Percentiles rank a stretch among this genome's conserved stretches.
These are phyloP conservation scores for Actinernus sp. DNA, from an alignment of 92 coral and sea anemone genomes.

Conservation along the genomic window DNA sequence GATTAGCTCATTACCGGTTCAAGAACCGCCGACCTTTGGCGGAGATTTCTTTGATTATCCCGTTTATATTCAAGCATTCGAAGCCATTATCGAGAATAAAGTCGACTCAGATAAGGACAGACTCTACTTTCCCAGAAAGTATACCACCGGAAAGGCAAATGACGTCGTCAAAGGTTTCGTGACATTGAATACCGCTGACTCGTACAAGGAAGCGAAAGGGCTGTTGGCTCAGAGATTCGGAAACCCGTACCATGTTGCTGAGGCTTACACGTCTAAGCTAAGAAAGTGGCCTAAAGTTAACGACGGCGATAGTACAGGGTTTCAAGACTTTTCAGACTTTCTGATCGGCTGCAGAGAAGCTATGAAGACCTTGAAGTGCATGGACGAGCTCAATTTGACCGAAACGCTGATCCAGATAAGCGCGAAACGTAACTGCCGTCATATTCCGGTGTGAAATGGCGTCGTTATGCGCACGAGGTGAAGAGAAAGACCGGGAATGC, in stretches of 20 bases:
- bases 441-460: conserved; percentile 51
- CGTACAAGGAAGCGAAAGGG: conserved; percentile 37
- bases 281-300: conserved; percentile 48
- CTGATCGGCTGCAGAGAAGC: conserved; percentile 54
- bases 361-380: conserved; percentile 27
- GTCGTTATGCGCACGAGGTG: conserved; percentile 34
- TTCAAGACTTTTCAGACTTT: conserved; percentile 64
- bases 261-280: conserved; percentile 36
- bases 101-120: conserved; percentile 47
- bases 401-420: conserved; percentile 16
- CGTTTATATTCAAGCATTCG: conserved; percentile 36
- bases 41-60: conserved; percentile 53
- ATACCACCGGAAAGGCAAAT: conserved; percentile 52
- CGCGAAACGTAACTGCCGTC: conserved; percentile 58
- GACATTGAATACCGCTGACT: conserved; percentile 31
- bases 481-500: conserved; percentile 5
- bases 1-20: conserved; percentile 32
- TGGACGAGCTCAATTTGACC: conserved; percentile 46
- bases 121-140: conserved; percentile 48
- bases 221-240: conserved; percentile 38
- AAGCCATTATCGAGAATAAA: conserved; percentile 35
- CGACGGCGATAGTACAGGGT: conserved; percentile 34
- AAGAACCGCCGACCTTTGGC: conserved; percentile 49
- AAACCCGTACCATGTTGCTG: conserved; percentile 39
- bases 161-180: conserved; percentile 57